Percentiles rank a stretch among this genome's conserved stretches.
These are phyloP conservation scores for Olivierus martensii DNA, from an alignment of 1,140 invertebrate genomes.

Conservation along the genomic window DNA sequence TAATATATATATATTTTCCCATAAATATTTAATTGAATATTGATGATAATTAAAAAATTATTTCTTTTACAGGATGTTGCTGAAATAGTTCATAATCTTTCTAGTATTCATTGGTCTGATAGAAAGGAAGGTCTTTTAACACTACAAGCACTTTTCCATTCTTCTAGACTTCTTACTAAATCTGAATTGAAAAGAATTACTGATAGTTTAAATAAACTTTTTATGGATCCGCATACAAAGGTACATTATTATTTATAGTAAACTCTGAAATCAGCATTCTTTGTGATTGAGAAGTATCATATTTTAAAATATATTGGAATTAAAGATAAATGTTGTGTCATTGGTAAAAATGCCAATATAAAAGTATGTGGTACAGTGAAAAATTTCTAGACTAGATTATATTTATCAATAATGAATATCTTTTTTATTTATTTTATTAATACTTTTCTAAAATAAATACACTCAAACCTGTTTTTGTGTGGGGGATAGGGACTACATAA, in stretches of 20 bases:
- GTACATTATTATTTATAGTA: too few relatives aligned
- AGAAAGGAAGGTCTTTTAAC: constrained; percentile 79
- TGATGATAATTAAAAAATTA: constrained; percentile 6
- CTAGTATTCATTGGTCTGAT: constrained; percentile 78
- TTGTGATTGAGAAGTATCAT: not conserved
- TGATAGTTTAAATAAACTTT: constrained; percentile 89
- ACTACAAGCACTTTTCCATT: constrained; percentile 54
- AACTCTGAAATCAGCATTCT: not conserved
- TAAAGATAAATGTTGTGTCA: not conserved
- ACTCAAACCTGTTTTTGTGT: too few relatives aligned
- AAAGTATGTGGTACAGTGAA: too few relatives aligned
- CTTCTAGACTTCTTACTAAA: constrained; percentile 48
- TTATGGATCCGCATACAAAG: constrained; percentile 94
- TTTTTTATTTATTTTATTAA: too few relatives aligned
- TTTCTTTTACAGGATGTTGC: constrained; percentile 51
- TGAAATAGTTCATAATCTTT: constrained; percentile 74
- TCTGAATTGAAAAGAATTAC: constrained; percentile 64
- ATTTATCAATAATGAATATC: too few relatives aligned
- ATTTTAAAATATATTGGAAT: not conserved
- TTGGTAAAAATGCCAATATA: too few relatives aligned
- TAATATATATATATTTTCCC: not conserved
- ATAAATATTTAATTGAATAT: constrained; percentile 4
- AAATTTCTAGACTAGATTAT: too few relatives aligned
- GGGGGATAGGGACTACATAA: too few relatives aligned
- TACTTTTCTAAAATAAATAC: too few relatives aligned